phyloP scores from a whole-genome alignment of 2,797 vertebrate genomes.

The Acanthopagrus latus region DNA sequence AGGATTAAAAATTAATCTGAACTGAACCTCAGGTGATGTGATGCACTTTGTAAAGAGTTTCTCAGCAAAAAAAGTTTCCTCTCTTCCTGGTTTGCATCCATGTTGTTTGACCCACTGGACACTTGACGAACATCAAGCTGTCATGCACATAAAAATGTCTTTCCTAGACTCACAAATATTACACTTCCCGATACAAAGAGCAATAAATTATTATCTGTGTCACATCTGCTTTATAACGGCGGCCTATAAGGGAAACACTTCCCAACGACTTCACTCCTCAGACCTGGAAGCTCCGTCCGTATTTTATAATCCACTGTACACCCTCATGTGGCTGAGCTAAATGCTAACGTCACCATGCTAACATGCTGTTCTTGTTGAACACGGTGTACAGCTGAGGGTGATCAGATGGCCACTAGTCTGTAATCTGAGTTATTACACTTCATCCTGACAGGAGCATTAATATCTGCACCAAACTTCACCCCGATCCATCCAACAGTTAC shows the following conservation, averaged over 20 bases:
- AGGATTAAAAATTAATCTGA: conserved; percentile 1
- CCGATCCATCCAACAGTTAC: neutral
- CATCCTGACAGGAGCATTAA: neutral
- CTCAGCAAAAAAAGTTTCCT: neutral
- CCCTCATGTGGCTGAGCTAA: neutral
- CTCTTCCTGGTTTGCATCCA: conserved; percentile 9
- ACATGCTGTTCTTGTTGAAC: neutral
- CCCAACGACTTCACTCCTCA: too few relatives aligned
- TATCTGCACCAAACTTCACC: neutral
- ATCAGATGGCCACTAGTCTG: neutral
- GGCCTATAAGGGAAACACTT: too few relatives aligned
- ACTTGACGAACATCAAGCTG: neutral
- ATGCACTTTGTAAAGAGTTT: neutral
- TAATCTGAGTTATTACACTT: neutral
- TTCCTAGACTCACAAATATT: neutral
- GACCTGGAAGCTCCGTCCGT: too few relatives aligned
- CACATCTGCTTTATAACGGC: too few relatives aligned
- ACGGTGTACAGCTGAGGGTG: neutral
- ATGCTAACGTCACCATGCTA: neutral
- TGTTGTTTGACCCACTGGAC: neutral
- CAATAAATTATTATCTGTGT: neutral
- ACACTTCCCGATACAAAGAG: neutral
- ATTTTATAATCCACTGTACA: neutral
- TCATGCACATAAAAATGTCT: neutral
- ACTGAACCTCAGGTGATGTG: neutral